A percentile compares a stretch with the other conserved stretches of the same genome.
Conservation (phyloP, 2,797 vertebrate genomes). For the Neostethus bicornis region DNA sequence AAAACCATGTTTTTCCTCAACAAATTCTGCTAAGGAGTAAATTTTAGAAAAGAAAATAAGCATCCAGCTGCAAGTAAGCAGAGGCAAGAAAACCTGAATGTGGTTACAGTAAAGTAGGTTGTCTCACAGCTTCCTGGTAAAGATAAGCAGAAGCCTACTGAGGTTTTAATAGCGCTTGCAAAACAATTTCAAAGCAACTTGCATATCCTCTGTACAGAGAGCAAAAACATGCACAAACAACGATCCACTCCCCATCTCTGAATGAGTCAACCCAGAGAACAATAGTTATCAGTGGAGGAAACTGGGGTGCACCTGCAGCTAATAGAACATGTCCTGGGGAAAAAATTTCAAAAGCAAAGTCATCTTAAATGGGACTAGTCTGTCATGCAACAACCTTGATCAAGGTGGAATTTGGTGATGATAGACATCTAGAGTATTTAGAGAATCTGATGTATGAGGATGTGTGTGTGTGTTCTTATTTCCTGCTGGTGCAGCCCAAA, state of each 20-base stretch:
- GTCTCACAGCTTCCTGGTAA: constrained; percentile 70
- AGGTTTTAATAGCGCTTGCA: constrained; percentile 49
- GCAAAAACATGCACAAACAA: constrained; percentile 22
- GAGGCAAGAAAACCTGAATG: constrained; percentile 35
- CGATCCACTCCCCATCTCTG: not conserved
- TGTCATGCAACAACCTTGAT: constrained; percentile 1
- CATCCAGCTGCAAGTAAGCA: constrained; percentile 12
- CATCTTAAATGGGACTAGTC: constrained; percentile 3
- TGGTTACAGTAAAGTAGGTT: constrained; percentile 65
- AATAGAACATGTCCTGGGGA: not conserved
- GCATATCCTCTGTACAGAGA: constrained; percentile 48
- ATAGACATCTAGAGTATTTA: no score
- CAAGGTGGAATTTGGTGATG: constrained; percentile 3
- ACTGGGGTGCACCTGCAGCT: constrained; percentile 48
- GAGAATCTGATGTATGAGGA: no score
- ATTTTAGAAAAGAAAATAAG: no score
- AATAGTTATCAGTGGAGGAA: not conserved
- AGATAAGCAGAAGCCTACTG: constrained; percentile 42
- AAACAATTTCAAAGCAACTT: constrained; percentile 47
- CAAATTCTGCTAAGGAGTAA: not conserved
- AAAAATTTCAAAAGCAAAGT: constrained; percentile 5
- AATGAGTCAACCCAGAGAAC: not conserved
- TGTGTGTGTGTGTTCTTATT: constrained; percentile 5
- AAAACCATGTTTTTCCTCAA: not conserved
- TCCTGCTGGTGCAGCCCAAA: constrained; percentile 22